phyloP scores from a whole-genome alignment of 2,797 vertebrate species.

The Chrysocyon brachyurus region DNA sequence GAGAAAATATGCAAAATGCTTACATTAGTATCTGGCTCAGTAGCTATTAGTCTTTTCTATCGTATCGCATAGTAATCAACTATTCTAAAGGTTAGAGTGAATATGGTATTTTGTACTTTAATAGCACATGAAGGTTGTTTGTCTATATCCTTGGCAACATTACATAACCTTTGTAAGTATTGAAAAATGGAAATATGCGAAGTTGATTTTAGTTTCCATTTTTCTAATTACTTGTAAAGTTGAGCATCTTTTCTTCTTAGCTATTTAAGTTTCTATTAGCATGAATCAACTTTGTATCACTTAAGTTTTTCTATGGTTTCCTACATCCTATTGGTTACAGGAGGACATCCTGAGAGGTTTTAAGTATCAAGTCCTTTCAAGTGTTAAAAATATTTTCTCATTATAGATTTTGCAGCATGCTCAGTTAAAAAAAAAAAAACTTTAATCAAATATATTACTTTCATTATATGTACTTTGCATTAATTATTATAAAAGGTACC shows the following conservation, averaged over 20 bases:
- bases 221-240: constrained; percentile 8
- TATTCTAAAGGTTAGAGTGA: background rate
- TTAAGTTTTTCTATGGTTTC: background rate
- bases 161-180: background rate
- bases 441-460: background rate
- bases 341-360: background rate
- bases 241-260: background rate
- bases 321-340: background rate
- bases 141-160: background rate
- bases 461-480: background rate
- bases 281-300: background rate
- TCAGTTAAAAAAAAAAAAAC: background rate
- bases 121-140: background rate
- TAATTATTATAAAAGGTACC: background rate
- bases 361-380: background rate
- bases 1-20: background rate
- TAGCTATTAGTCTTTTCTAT: background rate
- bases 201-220: background rate
- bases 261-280: background rate
- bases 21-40: background rate
- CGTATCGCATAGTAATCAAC: background rate
- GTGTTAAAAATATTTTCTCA: background rate
- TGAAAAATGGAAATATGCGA: background rate
- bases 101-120: background rate
- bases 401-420: background rate